Conservation (phyloP, 1,140 invertebrate genomes). For the Cotesia glomerata region DNA sequence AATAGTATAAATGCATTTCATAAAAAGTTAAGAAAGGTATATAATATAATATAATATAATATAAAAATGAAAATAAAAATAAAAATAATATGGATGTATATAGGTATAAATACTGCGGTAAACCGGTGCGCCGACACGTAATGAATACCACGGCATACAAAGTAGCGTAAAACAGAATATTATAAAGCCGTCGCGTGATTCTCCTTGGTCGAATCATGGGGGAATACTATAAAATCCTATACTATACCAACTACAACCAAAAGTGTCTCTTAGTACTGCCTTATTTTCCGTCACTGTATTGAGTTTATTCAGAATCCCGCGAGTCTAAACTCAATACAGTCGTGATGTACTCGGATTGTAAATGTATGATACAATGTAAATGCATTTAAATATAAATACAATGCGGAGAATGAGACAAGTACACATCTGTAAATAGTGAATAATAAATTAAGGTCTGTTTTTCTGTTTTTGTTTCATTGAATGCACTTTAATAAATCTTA, state of each 20-base stretch:
- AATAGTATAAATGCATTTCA: conserved; percentile 5
- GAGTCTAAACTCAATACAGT: too few species aligned
- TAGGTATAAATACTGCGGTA: conserved; percentile 20
- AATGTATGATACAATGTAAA: too few species aligned
- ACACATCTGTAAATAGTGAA: too few species aligned
- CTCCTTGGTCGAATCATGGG: conserved; percentile 5
- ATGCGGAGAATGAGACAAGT: too few species aligned
- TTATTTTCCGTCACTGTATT: too few species aligned
- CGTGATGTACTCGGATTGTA: too few species aligned
- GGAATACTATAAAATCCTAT: background rate
- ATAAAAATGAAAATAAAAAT: background rate
- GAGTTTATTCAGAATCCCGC: too few species aligned
- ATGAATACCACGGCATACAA: conserved; percentile 30
- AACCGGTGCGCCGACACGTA: conserved; percentile 23
- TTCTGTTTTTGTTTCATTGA: background rate
- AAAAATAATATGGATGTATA: background rate
- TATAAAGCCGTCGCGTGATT: conserved; percentile 23
- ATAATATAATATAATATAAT: conserved; percentile 30
- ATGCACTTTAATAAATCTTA: background rate
- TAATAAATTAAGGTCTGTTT: too few species aligned
- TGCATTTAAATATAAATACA: too few species aligned
- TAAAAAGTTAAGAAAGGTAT: background rate
- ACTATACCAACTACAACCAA: background rate
- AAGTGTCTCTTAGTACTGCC: too few species aligned
- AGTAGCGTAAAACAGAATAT: conserved; percentile 27